Evolutionary conservation across 2,797 vertebrate genomes (phyloP).

Genomic region (Arctocebus calabarensis): DNA sequence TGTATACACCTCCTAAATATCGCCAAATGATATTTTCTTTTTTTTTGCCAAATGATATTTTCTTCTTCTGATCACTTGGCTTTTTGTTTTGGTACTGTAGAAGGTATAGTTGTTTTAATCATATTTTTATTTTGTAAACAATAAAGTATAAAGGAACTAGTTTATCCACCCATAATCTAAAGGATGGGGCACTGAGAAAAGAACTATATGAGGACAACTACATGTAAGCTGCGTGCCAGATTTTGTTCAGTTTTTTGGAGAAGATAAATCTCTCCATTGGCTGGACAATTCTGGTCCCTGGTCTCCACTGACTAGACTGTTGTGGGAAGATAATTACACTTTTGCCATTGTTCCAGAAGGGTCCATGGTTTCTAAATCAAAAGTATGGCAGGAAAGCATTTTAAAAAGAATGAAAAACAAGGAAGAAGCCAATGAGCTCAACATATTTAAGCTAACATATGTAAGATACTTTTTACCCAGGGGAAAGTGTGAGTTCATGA

Average conservation of each 20-base stretch:
- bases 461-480: not conserved
- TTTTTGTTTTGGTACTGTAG: not conserved
- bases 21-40: not conserved
- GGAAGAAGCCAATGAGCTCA: not conserved
- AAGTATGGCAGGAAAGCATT: not conserved
- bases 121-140: slow-evolving; percentile 1
- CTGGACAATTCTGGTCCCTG: accelerated
- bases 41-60: slow-evolving; percentile 4
- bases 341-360: not conserved
- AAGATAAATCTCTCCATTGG: not conserved
- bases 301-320: not conserved
- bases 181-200: not conserved
- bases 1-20: not conserved
- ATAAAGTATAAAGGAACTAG: not conserved
- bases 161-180: not conserved
- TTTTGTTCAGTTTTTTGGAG: not conserved
- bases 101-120: not conserved
- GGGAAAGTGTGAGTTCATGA: not conserved
- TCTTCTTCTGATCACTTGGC: not conserved
- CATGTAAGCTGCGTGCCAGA: not conserved
- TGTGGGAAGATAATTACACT: not conserved
- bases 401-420: not conserved
- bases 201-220: not conserved
- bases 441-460: not conserved
- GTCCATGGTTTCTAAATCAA: not conserved